Conservation (phyloP, 2,113 vertebrate genomes). For the Xenopus borealis region DNA sequence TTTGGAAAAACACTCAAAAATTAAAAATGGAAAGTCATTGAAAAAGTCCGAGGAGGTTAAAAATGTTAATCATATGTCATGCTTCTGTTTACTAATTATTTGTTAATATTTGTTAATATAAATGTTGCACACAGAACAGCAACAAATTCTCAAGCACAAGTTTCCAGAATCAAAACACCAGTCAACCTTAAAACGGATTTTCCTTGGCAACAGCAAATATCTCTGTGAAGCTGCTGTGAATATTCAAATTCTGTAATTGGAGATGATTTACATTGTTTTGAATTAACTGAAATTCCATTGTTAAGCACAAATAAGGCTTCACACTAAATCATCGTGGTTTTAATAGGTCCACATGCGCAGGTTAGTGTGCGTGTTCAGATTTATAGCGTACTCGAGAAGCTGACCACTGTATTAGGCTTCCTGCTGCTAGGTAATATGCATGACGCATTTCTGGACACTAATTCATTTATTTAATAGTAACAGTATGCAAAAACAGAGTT, state of each 20-base stretch:
- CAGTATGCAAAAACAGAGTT: conserved; percentile 84
- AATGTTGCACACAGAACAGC: neutral
- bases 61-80: neutral
- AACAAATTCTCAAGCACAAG: neutral
- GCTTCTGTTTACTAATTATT: neutral
- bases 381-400: conserved; percentile 79
- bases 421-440: conserved; percentile 95
- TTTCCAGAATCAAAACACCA: conserved; percentile 51
- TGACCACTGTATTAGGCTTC: conserved; percentile 87
- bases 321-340: conserved; percentile 84
- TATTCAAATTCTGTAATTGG: conserved; percentile 93
- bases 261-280: conserved; percentile 88
- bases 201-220: conserved; percentile 45
- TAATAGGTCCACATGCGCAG: conserved; percentile 83
- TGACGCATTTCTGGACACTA: conserved; percentile 97
- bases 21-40: too few relatives aligned
- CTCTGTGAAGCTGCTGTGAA: conserved; percentile 62
- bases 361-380: conserved; percentile 71
- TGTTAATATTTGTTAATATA: neutral
- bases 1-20: too few relatives aligned
- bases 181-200: conserved; percentile 52
- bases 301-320: conserved; percentile 83
- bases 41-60: too few relatives aligned
- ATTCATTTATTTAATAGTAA: conserved; percentile 98
- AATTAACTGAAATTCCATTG: conserved; percentile 87